phyloP scores from a whole-genome alignment of 2,888 invertebrate species.

The Mayetiola destructor region DNA sequence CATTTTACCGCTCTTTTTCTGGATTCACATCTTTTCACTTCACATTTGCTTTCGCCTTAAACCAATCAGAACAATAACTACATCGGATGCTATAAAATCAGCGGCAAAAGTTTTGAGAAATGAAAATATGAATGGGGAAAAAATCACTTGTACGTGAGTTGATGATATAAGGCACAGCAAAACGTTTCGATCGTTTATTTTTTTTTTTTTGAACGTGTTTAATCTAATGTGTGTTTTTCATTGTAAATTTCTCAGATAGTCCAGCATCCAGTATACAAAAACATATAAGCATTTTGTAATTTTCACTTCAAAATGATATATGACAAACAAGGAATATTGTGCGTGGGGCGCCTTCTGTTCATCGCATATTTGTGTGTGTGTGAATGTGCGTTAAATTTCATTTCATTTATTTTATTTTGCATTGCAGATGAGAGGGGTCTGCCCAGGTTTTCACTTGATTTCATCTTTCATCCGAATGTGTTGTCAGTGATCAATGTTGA shows the following conservation, averaged over 20 bases:
- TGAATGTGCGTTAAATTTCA: background rate
- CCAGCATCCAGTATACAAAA: background rate
- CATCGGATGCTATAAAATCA: background rate
- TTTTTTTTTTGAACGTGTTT: constrained; percentile 5
- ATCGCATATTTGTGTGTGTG: background rate
- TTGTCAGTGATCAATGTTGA: too few species aligned
- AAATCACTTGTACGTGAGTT: background rate
- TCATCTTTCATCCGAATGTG: too few species aligned
- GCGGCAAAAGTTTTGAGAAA: background rate
- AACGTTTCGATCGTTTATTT: background rate
- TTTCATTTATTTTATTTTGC: background rate
- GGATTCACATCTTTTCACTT: background rate
- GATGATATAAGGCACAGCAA: background rate
- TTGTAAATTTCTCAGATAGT: constrained; percentile 10
- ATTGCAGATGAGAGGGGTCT: background rate
- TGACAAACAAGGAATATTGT: background rate
- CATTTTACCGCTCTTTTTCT: background rate
- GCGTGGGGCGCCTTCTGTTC: background rate
- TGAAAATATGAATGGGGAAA: background rate
- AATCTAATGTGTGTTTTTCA: constrained; percentile 10
- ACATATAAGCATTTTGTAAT: background rate
- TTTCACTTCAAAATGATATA: constrained; percentile 1
- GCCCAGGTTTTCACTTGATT: background rate
- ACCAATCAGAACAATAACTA: background rate
- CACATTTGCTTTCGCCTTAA: background rate